Percentiles rank a stretch among this genome's conserved stretches.
Conservation (phyloP, 2,888 invertebrate species). For the Frankliniella intonsa region DNA sequence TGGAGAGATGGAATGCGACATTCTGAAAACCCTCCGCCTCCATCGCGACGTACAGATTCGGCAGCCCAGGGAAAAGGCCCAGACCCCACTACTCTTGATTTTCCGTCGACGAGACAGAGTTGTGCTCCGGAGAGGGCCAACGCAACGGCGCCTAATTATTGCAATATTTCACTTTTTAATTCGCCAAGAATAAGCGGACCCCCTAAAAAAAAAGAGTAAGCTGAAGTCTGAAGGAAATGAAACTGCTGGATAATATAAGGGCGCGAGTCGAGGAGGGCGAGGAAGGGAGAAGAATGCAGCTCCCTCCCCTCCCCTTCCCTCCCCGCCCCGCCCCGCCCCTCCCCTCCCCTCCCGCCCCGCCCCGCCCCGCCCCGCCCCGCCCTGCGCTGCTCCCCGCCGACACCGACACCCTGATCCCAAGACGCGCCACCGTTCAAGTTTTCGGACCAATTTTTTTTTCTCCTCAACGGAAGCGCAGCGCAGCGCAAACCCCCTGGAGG, state of each 20-base stretch:
- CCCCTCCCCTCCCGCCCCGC: background rate
- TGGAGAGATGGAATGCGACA: background rate
- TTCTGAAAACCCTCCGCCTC: background rate
- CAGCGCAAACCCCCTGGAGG: too few relatives aligned
- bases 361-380: too few relatives aligned
- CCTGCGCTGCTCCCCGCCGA: too few relatives aligned
- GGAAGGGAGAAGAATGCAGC: background rate
- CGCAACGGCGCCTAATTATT: too few relatives aligned
- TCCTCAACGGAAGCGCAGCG: too few relatives aligned
- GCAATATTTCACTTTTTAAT: slow-evolving; percentile 20
- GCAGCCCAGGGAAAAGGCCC: too few relatives aligned
- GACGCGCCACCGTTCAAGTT: too few relatives aligned
- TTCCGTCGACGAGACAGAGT: background rate
- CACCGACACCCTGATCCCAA: too few relatives aligned
- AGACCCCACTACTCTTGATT: too few relatives aligned
- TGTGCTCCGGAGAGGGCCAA: background rate
- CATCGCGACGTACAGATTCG: background rate
- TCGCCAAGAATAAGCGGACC: background rate
- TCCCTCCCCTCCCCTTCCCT: background rate
- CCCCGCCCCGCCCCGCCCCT: background rate
- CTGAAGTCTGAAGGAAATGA: background rate
- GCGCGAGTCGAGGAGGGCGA: background rate
- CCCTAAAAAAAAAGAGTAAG: background rate
- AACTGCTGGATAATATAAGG: background rate
- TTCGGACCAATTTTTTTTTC: too few relatives aligned